Evolutionary conservation across 2,888 invertebrate species (phyloP).

Genomic region (Leptopilina syphax): DNA sequence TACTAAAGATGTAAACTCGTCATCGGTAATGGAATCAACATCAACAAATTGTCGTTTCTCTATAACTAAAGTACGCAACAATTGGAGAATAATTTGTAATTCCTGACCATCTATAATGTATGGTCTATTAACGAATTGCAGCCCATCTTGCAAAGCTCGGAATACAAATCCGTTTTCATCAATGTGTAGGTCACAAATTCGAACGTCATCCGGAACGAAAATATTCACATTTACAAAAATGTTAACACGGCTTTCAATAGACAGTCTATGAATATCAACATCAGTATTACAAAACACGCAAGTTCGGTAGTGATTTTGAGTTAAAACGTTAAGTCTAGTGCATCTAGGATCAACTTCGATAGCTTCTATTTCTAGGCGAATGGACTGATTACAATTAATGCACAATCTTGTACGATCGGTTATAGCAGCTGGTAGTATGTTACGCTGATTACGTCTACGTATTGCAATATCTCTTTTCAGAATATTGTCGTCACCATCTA

Average conservation of each 20-base stretch:
- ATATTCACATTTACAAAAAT: too few relatives aligned
- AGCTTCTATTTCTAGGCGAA: background rate
- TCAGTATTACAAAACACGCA: slow-evolving; percentile 45
- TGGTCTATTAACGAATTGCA: slow-evolving; percentile 41
- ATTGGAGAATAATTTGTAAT: slow-evolving; percentile 15
- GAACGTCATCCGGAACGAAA: slow-evolving; percentile 42
- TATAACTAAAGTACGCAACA: slow-evolving; percentile 16
- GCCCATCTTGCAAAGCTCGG: slow-evolving; percentile 1
- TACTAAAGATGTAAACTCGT: slow-evolving; percentile 1
- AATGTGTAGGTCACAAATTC: slow-evolving; percentile 46
- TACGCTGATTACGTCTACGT: slow-evolving; percentile 16
- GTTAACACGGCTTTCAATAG: background rate
- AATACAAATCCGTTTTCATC: slow-evolving; percentile 38
- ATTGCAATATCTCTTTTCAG: slow-evolving; percentile 42
- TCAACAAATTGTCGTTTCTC: slow-evolving; percentile 10
- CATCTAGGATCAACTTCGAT: slow-evolving; percentile 42
- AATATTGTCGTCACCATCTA: slow-evolving; percentile 38
- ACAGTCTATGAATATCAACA: slow-evolving; percentile 41
- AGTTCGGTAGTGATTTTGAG: slow-evolving; percentile 29
- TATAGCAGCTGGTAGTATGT: slow-evolving; percentile 18
- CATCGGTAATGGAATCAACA: slow-evolving; percentile 2
- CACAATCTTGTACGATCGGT: slow-evolving; percentile 42
- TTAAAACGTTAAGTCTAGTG: slow-evolving; percentile 41
- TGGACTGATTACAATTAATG: slow-evolving; percentile 42
- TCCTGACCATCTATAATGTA: slow-evolving; percentile 36